Percentiles rank a stretch among this genome's conserved stretches.
Conservation (phyloP, 2,113 vertebrate species). For the Pluvianellus socialis region DNA sequence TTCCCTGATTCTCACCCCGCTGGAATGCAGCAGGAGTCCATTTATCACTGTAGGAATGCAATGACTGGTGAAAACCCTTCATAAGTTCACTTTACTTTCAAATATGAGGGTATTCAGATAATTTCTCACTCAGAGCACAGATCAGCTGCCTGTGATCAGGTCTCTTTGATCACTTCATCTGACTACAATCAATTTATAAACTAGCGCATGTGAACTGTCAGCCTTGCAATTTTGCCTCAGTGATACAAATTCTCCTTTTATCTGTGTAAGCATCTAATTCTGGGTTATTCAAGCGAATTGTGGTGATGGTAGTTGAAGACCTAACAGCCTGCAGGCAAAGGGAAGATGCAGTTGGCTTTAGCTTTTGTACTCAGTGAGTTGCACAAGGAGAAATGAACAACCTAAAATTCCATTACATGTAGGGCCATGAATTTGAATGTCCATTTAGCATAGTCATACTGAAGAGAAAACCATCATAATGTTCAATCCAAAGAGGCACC, state of each 20-base stretch:
- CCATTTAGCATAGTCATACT: not conserved
- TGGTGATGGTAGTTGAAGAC: not conserved
- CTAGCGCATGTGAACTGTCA: not conserved
- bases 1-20: not conserved
- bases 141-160: not conserved
- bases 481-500: not conserved
- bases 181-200: not conserved
- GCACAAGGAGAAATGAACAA: not conserved
- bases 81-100: not conserved
- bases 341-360: not conserved
- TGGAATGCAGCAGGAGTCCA: constrained; percentile 16
- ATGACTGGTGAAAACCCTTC: not conserved
- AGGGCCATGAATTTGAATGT: not conserved
- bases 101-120: not conserved
- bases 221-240: not conserved
- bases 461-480: not conserved
- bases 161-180: not conserved
- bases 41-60: constrained; percentile 7
- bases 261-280: not conserved
- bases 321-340: not conserved
- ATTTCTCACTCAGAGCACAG: not conserved
- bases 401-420: not conserved
- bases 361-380: not conserved
- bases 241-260: not conserved
- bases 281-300: not conserved